These are phyloP conservation scores for Chrysomallon squamiferum DNA, from an alignment of 1,140 invertebrate species.

Conservation along the genomic window DNA sequence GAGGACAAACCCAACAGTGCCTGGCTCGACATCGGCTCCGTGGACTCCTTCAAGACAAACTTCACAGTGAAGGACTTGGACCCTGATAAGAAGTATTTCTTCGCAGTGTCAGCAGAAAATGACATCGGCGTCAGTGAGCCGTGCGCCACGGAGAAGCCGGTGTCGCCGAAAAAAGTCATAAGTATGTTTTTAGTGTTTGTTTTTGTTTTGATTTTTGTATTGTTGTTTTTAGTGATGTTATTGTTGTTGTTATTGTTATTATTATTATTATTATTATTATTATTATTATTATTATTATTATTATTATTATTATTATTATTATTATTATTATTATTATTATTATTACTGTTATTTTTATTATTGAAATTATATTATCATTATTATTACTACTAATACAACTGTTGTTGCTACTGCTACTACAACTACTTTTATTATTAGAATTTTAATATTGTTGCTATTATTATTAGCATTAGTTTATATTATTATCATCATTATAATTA, in stretches of 20 bases:
- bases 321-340: no score
- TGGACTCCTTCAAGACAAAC: conserved; percentile 70
- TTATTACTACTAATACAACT: no score
- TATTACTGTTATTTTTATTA: not conserved
- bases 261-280: not conserved
- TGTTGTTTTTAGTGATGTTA: not conserved
- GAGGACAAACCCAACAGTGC: conserved; percentile 72
- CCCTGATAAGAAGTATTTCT: conserved; percentile 94
- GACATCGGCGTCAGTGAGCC: conserved; percentile 94
- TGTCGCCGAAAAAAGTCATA: conserved; percentile 92
- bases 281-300: not conserved
- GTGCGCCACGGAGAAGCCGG: conserved; percentile 85
- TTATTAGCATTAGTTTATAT: no score
- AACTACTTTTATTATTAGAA: no score
- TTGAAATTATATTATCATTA: not conserved
- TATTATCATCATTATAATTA: not conserved
- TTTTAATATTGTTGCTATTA: no score
- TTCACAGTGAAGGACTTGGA: conserved; percentile 87
- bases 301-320: not conserved
- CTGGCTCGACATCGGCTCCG: conserved; percentile 71
- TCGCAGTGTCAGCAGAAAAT: conserved; percentile 95
- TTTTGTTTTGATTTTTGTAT: not conserved
- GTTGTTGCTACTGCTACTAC: no score
- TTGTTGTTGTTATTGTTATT: not conserved
- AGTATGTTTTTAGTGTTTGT: conserved; percentile 64